These are phyloP conservation scores for Chelon auratus DNA, from an alignment of 2,797 vertebrate species.

Conservation along the genomic window DNA sequence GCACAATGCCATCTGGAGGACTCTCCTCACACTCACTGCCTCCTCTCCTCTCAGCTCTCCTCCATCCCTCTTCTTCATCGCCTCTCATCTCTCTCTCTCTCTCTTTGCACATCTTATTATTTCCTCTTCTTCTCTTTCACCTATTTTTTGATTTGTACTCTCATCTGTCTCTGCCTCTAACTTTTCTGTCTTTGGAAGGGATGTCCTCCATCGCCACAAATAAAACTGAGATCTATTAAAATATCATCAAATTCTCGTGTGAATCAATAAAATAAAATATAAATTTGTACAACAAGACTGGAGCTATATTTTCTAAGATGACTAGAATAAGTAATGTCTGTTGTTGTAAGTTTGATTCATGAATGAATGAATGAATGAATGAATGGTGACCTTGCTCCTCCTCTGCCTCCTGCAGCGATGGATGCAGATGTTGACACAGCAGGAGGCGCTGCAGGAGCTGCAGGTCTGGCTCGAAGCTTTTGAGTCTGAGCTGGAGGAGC, in stretches of 20 bases:
- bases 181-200: no score
- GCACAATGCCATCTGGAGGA: conserved; percentile 37
- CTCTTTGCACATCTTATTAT: conserved; percentile 11
- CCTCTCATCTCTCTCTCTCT: background rate
- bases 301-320: no score
- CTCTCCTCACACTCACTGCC: conserved; percentile 34
- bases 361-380: background rate
- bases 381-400: background rate
- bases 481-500: conserved; percentile 71
- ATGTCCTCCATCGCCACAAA: no score
- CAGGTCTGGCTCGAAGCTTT: conserved; percentile 83
- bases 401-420: conserved; percentile 80
- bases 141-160: background rate
- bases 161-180: no score
- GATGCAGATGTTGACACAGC: conserved; percentile 86
- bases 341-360: no score
- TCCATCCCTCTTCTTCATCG: background rate
- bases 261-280: no score
- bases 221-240: no score
- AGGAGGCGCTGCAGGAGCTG: conserved; percentile 86
- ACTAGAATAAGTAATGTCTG: no score
- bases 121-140: background rate
- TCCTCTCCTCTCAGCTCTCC: background rate
- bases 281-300: no score
- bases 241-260: no score